Base-by-base conservation (phyloP, 1,140 invertebrate species). In the Diachasmimorpha longicaudata region DNA sequence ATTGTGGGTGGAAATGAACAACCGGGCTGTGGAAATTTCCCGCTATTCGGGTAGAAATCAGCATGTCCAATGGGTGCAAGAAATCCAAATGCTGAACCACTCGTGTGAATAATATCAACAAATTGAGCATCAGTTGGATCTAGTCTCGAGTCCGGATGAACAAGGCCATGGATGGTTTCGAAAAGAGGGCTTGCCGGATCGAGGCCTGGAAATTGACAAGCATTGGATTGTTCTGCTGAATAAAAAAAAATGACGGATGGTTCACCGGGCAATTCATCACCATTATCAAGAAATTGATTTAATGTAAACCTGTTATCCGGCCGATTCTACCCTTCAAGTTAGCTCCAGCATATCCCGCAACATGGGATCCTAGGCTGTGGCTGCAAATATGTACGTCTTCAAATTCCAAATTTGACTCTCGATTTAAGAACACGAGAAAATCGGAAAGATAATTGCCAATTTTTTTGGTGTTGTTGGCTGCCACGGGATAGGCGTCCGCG, bases 321-420 rank as follows among this genome's bases (percentile, higher is more conserved):
- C 90, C 91, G 0, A 93, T 83, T 66, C 81, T 79, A 4, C 85
- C 79, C 10, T 85, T 79, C 9, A 84, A 69, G 70, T 80, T 84
- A 16, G 83, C 79, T 0, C 95, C 95, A 0, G 94, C 91, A 75
- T 94, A 94, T 0, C 95, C 94, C 0, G 93, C 91, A 13, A 96
- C 93, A 80, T 96, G 95, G 0, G 94, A 93, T 0, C 96, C 96
- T 13, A 97, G 87, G 68, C 95, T 96, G 86, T 96, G 95, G 0
- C 96, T 96, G 72, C 96, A 93, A 0, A 96, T 85, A 83, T 96
- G 94, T 75, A 95, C 91, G 39, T 91, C 88, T 48, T 84, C 84
- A 66, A 82, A 84, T 4, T 90, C 85, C 6, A 87, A 78, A 39
- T 87, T 87, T 10, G 83, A 85, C 42, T 85, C 84, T 4, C 84